Evolutionary conservation across 2,888 invertebrate species (phyloP), one percentile per base, ranked within the genome.

Genomic region (Drosophila leonis): DNA sequence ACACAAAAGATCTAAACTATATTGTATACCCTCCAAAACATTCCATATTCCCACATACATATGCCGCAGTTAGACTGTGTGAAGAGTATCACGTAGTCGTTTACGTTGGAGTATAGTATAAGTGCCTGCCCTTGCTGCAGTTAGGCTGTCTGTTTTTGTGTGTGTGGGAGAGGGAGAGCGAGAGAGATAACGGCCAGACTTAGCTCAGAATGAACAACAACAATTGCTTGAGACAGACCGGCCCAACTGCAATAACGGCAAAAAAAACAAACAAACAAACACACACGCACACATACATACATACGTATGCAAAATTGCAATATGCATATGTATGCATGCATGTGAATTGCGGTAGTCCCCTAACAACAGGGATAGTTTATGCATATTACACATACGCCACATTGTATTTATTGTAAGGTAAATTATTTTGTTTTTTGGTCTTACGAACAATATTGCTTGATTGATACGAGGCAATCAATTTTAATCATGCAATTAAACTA

Each of bases 111-210:
- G 0, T 54, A 8, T 27, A 12, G 29, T 27, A 20, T 61, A 41
- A 62, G 56, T 52, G 35, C n/a, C 33, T 64, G 63, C 64, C 65
- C 57, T 66, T 55, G 48, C 35, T 54, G 39, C 54, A 54, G 39
- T 37, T 52, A 33, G 52, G 4, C n/a, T 29, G 4, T 24, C 24
- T 24, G 24, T 24, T 1, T 48, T 9, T 27, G 10, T 18, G 29
- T 12, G 31, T 12, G 33, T 44, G 42, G 18, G 42, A 12, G 20
- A 10, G 59, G 7, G 48, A 15, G 31, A 56, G 4, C 3, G 57
- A 35, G 31, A 35, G 31, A 27, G 66, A 67, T 33, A 63, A 27
- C 6, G 33, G 18, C 1, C 7, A 18, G 24, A 27, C 31, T 24
- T 29, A 49, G 31, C 49, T 57, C 39, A 31, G 37, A 57, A 27